These are phyloP conservation scores for Rhaphigaster nebulosa DNA, from an alignment of 2,888 invertebrate genomes.

Conservation along the genomic window DNA sequence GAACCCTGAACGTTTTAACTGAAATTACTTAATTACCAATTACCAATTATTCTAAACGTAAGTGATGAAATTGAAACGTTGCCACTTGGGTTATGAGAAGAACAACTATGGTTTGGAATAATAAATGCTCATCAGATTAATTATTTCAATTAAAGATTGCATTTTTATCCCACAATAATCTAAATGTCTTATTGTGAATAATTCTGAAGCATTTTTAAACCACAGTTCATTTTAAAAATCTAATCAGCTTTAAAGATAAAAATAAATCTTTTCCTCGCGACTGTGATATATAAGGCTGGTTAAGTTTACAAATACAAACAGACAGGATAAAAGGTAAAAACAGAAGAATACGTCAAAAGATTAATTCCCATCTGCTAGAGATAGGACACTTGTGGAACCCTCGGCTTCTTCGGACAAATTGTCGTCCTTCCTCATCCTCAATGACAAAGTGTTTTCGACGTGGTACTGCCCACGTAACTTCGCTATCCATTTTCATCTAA, in stretches of 20 bases:
- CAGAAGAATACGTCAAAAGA: slow-evolving; percentile 1
- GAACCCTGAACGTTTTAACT: no score
- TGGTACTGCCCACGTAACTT: not conserved
- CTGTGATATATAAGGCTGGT: slow-evolving; percentile 30
- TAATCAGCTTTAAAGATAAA: not conserved
- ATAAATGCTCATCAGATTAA: no score
- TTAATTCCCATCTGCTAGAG: slow-evolving; percentile 38
- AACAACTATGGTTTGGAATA: no score
- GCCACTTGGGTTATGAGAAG: no score
- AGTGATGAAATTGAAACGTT: no score
- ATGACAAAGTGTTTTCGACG: slow-evolving; percentile 26
- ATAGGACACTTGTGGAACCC: slow-evolving; percentile 28
- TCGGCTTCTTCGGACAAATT: slow-evolving; percentile 16
- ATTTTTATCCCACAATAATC: no score
- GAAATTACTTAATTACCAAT: no score
- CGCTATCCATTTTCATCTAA: not conserved
- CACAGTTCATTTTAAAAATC: not conserved
- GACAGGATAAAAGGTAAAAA: slow-evolving; percentile 21
- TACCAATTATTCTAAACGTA: no score
- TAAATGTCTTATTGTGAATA: no score
- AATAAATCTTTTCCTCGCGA: not conserved
- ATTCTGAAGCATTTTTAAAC: not conserved
- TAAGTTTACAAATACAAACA: slow-evolving; percentile 40
- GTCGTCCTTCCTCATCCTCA: not conserved
- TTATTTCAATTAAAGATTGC: no score